phyloP scores from a whole-genome alignment of 2,113 vertebrate genomes.

The Zootoca vivipara region DNA sequence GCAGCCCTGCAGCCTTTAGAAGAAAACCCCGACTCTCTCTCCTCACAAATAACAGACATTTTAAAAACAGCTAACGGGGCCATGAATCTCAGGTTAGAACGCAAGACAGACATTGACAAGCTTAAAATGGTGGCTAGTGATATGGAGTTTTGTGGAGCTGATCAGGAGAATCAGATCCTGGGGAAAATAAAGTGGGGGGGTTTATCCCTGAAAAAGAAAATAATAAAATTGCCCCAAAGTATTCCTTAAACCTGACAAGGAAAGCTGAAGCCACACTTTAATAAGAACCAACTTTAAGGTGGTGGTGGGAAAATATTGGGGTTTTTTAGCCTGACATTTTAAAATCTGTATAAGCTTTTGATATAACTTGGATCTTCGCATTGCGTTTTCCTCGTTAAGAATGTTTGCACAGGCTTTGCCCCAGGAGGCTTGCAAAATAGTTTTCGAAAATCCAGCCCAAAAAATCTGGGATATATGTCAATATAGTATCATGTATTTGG shows the following conservation, averaged over 20 bases:
- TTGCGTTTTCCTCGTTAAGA: fast-evolving
- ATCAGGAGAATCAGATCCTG: too few species aligned
- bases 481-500: neutral
- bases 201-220: too few species aligned
- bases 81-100: too few species aligned
- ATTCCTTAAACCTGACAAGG: neutral
- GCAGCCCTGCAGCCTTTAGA: too few species aligned
- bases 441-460: neutral
- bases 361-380: neutral
- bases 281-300: neutral
- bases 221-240: neutral
- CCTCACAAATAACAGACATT: too few species aligned
- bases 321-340: too few species aligned
- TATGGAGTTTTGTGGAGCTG: neutral
- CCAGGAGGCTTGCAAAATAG: neutral
- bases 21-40: too few species aligned
- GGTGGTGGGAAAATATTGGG: too few species aligned
- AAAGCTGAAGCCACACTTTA: neutral
- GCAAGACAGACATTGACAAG: too few species aligned
- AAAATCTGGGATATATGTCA: neutral
- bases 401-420: neutral
- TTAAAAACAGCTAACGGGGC: too few species aligned
- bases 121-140: too few species aligned
- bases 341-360: neutral
- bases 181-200: too few species aligned